Percentiles rank a stretch among this genome's conserved stretches.
phyloP scores from a whole-genome alignment of 2,113 vertebrate species.

The Balaenoptera acutorostrata region DNA sequence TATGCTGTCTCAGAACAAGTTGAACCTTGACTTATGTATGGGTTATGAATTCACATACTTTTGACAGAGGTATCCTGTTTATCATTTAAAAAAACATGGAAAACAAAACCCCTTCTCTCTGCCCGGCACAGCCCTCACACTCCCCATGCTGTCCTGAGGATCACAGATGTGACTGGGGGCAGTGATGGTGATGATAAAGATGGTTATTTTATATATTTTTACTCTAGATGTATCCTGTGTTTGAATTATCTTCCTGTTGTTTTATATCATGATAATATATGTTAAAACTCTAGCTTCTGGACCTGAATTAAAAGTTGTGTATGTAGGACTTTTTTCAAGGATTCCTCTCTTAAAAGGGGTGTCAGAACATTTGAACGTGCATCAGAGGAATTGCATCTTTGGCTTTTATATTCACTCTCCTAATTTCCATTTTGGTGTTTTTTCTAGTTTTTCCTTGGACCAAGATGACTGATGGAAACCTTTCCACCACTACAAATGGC shows the following conservation, averaged over 20 bases:
- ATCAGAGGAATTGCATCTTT: not conserved
- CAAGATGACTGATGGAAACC: conserved; percentile 78
- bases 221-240: fast-evolving
- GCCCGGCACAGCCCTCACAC: fast-evolving
- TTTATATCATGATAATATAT: not conserved
- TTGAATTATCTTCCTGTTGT: not conserved
- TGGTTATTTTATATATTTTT: not conserved
- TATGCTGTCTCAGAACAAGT: not conserved
- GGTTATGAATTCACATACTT: not conserved
- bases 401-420: not conserved
- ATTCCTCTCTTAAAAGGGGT: not conserved
- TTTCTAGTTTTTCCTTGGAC: conserved; percentile 72
- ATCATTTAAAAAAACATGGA: too few species aligned
- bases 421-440: not conserved
- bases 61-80: not conserved
- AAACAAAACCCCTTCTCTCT: fast-evolving
- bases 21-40: not conserved
- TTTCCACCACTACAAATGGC: conserved; percentile 76
- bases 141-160: not conserved
- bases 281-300: not conserved
- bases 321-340: not conserved
- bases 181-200: fast-evolving
- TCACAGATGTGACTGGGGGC: not conserved
- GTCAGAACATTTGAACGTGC: not conserved
- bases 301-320: not conserved